phyloP scores from a whole-genome alignment of 2,888 invertebrate species.

The Diarsia mendica region DNA sequence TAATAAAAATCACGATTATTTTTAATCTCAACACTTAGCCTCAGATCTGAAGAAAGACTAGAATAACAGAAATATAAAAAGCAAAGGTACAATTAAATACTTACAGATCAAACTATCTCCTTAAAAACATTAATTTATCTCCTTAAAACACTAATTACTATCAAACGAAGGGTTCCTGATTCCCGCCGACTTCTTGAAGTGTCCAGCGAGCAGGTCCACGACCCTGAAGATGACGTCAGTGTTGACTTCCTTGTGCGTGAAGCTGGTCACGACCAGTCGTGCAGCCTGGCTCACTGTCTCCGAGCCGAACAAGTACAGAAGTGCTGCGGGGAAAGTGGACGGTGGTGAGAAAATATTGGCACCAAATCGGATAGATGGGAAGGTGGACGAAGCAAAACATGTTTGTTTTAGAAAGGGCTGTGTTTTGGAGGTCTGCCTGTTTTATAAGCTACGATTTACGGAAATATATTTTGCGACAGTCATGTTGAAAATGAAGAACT shows the following conservation, averaged over 20 bases:
- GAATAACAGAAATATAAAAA: constrained; percentile 22
- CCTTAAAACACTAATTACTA: constrained; percentile 65
- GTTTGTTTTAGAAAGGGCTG: no score
- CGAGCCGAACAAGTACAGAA: constrained; percentile 76
- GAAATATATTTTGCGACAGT: no score
- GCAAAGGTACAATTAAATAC: not conserved
- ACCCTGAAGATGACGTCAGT: constrained; percentile 77
- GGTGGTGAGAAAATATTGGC: not conserved
- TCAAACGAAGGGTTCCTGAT: constrained; percentile 79
- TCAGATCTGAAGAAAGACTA: constrained; percentile 56
- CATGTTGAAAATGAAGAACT: no score
- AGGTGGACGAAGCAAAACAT: not conserved
- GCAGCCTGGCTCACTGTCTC: constrained; percentile 72
- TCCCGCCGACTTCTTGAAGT: constrained; percentile 80
- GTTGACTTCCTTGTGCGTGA: constrained; percentile 75
- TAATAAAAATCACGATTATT: constrained; percentile 13
- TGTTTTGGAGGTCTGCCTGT: no score
- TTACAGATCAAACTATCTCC: not conserved
- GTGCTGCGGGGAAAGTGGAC: constrained; percentile 66
- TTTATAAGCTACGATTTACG: no score
- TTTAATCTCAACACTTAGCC: constrained; percentile 43
- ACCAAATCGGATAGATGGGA: not conserved
- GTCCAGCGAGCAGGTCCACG: constrained; percentile 78
- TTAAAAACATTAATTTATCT: constrained; percentile 46
- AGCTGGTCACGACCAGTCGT: constrained; percentile 71